A percentile compares a stretch with the other conserved stretches of the same genome.
Evolutionary conservation across 2,113 vertebrate species (phyloP).

Genomic region (Bubalus kerabau): DNA sequence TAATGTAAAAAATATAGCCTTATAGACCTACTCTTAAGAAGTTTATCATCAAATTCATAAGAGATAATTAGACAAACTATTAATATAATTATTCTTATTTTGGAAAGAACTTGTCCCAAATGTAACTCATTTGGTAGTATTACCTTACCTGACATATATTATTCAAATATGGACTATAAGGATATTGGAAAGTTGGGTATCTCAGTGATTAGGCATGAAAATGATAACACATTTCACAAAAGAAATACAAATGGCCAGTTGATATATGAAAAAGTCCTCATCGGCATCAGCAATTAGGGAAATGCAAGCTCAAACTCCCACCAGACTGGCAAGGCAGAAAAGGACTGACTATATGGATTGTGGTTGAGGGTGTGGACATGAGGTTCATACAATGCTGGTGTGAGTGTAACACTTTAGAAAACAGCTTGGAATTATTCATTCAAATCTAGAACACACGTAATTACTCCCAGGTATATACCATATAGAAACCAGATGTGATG

Average conservation of each 20-base stretch:
- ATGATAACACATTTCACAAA: not conserved
- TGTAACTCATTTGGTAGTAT: not conserved
- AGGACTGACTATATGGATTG: not conserved
- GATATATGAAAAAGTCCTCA: not conserved
- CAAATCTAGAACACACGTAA: not conserved
- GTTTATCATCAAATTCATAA: not conserved
- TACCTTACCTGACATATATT: not conserved
- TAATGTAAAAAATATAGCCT: not conserved
- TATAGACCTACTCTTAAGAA: not conserved
- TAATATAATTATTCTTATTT: not conserved
- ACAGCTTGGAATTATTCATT: not conserved
- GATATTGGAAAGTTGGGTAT: not conserved
- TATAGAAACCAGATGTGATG: not conserved
- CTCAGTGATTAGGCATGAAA: conserved; percentile 2
- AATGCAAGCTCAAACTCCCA: not conserved
- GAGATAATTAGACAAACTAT: not conserved
- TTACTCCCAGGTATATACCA: not conserved
- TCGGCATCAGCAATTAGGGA: not conserved
- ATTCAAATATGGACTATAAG: not conserved
- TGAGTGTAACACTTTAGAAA: not conserved
- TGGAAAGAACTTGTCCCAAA: not conserved
- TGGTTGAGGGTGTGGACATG: not conserved
- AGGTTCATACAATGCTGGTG: not conserved
- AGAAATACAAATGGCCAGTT: not conserved
- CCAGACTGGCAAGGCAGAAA: not conserved